Percentiles rank a stretch among this genome's conserved stretches.
Conservation (phyloP, 2,113 vertebrate species). For the Rhombomys opimus region DNA sequence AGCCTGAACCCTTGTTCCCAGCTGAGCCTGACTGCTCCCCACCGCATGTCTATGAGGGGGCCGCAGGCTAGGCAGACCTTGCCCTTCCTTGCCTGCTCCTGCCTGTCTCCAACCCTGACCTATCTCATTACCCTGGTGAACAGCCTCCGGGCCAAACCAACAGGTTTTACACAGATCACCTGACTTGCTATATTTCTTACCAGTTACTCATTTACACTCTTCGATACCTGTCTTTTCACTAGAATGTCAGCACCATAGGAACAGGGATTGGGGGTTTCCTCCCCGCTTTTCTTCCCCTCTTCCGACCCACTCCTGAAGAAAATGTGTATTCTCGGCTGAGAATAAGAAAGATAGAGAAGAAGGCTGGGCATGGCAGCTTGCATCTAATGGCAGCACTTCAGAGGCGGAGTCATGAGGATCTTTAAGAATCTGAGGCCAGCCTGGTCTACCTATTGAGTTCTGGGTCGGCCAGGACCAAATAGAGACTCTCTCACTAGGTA, state of each 20-base stretch:
- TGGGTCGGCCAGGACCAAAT: neutral
- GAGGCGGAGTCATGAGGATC: neutral
- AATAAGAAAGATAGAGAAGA: neutral
- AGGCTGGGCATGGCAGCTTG: neutral
- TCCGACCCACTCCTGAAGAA: neutral
- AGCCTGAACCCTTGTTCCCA: no score
- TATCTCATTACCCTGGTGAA: neutral
- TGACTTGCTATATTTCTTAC: neutral
- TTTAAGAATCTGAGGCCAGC: neutral
- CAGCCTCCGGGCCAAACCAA: neutral
- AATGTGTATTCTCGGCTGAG: neutral
- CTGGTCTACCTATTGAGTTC: neutral
- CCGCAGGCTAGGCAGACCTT: neutral
- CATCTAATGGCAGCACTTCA: neutral
- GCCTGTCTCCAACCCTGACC: neutral
- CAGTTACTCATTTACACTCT: neutral
- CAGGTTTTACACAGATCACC: neutral
- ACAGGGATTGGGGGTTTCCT: neutral
- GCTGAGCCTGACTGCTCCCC: neutral
- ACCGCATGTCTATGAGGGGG: neutral
- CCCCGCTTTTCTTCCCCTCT: neutral
- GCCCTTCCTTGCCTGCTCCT: neutral
- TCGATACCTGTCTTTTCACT: neutral
- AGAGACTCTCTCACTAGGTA: neutral
- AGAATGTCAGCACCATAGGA: neutral